Evolutionary conservation across 2,888 invertebrate species (phyloP), one percentile per base, ranked within the genome.

Genomic region (Pocota personata): DNA sequence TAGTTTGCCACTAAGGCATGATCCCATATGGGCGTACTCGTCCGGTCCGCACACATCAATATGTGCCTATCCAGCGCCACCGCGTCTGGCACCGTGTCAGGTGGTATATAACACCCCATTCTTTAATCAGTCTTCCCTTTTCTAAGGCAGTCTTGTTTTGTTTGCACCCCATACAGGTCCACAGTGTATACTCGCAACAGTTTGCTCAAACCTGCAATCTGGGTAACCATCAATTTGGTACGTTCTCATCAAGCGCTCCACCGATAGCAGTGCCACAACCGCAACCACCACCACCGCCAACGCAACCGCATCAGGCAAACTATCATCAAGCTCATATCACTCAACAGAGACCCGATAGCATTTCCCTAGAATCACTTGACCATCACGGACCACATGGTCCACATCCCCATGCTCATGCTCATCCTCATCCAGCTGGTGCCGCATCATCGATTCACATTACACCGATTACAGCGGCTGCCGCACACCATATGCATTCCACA

Each of bases 1-100:
- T 62, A 93, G 94, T 78, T 93, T 94, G 88, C 94, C 94, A 46
- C 89, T 94, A 89, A 93, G 93, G 87, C 93, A 93, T 88, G 91
- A 93, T 87, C 92, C 92, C 32, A 93, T 94, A 69, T 94, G 94
- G 94, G 92, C 93, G 87, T 93, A 93, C 88, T 88, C 89, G 19
- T 88, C 89, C 78, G 88, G 88, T 75, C 89, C 92, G 50, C 93
- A 93, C 89, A 93, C 94, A 77, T 94, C 94, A 24, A 91, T 94
- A 79, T 94, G 94, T 90, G 91, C 92, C 83, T 92, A 92, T 84
- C 93, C 92, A 67, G 89, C 91, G 79, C 91, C 92, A 60, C 91
- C 92, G 40, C 92, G 93, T 67, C 88, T 93, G 71, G 91, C 92
- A 48, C 92, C 92, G 52, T 93, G 93, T 88, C 93, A 93, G 88